Percentiles rank a stretch among this genome's conserved stretches.
These are phyloP conservation scores for Achlya flavicornis DNA, from an alignment of 2,888 invertebrate genomes.

Conservation along the genomic window DNA sequence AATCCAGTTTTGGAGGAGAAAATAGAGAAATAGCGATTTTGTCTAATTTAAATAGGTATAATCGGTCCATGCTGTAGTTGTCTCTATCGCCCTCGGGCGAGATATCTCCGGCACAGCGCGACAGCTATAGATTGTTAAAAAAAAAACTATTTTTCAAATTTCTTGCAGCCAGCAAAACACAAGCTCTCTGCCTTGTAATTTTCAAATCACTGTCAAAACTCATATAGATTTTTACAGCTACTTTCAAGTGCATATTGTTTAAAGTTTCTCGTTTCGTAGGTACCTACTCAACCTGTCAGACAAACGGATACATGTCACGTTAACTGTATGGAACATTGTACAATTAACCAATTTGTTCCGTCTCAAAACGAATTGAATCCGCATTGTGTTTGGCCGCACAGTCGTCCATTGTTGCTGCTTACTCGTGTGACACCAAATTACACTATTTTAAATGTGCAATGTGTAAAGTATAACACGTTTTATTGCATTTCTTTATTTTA, in stretches of 20 bases:
- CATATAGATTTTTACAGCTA: not conserved
- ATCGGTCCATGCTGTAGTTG: too few relatives aligned
- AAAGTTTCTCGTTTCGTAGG: not conserved
- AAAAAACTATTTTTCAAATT: too few relatives aligned
- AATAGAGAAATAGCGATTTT: too few relatives aligned
- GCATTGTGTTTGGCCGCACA: slow-evolving; percentile 28
- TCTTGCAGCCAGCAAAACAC: too few relatives aligned
- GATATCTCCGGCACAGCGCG: too few relatives aligned
- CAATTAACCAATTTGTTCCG: slow-evolving; percentile 76
- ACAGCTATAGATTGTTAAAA: too few relatives aligned
- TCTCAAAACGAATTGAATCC: slow-evolving; percentile 54
- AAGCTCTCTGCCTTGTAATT: not conserved
- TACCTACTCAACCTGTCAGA: slow-evolving; percentile 36
- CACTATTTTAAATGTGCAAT: slow-evolving; percentile 2
- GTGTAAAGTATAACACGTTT: not conserved
- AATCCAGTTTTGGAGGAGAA: too few relatives aligned
- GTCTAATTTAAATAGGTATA: too few relatives aligned
- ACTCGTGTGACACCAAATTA: slow-evolving; percentile 9
- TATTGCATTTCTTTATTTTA: not conserved
- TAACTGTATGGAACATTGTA: slow-evolving; percentile 57
- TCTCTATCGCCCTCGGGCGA: too few relatives aligned
- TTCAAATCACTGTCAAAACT: not conserved
- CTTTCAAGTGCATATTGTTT: not conserved
- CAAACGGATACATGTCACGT: slow-evolving; percentile 59
- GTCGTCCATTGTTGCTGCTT: slow-evolving; percentile 46